A percentile compares a stretch with the other conserved stretches of the same genome.
phyloP scores from a whole-genome alignment of 2,113 vertebrate genomes.

The Nematolebias whitei region DNA sequence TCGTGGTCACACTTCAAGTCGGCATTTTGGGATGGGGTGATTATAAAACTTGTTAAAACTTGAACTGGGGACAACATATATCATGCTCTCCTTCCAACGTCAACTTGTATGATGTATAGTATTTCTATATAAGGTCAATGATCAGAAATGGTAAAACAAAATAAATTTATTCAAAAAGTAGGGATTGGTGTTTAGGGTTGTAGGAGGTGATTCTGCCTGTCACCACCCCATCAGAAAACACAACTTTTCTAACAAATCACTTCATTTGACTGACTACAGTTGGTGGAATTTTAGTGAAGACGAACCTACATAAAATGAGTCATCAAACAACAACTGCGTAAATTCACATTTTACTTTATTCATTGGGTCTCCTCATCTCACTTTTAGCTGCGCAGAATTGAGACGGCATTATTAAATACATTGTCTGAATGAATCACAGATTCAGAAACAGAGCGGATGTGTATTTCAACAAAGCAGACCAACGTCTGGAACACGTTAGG shows the following conservation, averaged over 20 bases:
- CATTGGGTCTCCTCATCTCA: conserved; percentile 9
- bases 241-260: background rate
- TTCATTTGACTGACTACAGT: conserved; percentile 6
- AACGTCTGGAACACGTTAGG: conserved; percentile 46
- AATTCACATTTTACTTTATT: conserved; percentile 23
- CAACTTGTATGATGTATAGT: too few relatives aligned
- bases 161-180: too few relatives aligned
- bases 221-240: too few relatives aligned
- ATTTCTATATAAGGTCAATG: too few relatives aligned
- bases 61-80: too few relatives aligned
- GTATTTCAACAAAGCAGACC: conserved; percentile 16
- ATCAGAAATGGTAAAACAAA: too few relatives aligned
- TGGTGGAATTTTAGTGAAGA: conserved; percentile 4
- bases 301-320: conserved; percentile 15
- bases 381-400: conserved; percentile 15
- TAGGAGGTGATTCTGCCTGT: too few relatives aligned
- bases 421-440: conserved; percentile 25
- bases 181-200: too few relatives aligned
- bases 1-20: too few relatives aligned
- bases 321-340: conserved; percentile 18
- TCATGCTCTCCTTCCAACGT: too few relatives aligned
- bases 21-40: too few relatives aligned
- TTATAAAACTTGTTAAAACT: too few relatives aligned
- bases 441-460: conserved; percentile 34
- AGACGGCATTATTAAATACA: conserved; percentile 19